Evolutionary conservation across 2,888 invertebrate species (phyloP).

Genomic region (Pterostichus madidus): DNA sequence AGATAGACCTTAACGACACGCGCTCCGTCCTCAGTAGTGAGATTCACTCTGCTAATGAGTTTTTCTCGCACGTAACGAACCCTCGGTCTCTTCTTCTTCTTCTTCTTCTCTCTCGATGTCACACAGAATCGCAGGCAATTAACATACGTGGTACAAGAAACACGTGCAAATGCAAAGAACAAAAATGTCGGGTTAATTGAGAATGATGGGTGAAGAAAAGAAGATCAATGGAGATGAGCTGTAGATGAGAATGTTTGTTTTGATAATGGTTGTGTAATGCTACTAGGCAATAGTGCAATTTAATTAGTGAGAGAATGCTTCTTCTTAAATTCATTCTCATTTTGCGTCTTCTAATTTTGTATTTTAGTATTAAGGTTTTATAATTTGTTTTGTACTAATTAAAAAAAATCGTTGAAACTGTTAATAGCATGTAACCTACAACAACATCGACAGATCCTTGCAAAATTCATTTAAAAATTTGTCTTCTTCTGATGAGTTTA

Average conservation of each 20-base stretch:
- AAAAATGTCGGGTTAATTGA: conserved; percentile 31
- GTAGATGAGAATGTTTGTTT: conserved; percentile 26
- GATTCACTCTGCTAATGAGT: conserved; percentile 62
- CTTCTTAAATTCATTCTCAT: background rate
- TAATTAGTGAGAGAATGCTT: conserved; percentile 5
- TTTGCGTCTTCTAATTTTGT: too few relatives aligned
- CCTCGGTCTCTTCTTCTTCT: conserved; percentile 35
- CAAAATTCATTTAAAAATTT: too few relatives aligned
- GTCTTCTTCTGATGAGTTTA: too few relatives aligned
- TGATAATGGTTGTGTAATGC: conserved; percentile 37
- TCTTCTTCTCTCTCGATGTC: background rate
- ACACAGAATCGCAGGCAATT: conserved; percentile 2
- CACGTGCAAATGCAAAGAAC: conserved; percentile 27
- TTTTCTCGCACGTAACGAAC: conserved; percentile 62
- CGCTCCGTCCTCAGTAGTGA: conserved; percentile 36
- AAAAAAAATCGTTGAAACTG: too few relatives aligned
- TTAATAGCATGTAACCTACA: too few relatives aligned
- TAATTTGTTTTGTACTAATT: too few relatives aligned
- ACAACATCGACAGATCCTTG: too few relatives aligned
- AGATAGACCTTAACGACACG: conserved; percentile 31
- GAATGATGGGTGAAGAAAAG: conserved; percentile 36
- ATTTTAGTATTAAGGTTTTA: too few relatives aligned
- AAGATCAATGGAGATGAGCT: background rate
- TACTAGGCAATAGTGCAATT: conserved; percentile 30
- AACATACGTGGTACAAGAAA: conserved; percentile 4